A percentile compares a stretch with the other conserved stretches of the same genome.
phyloP scores from a whole-genome alignment of 2,888 invertebrate species.

The Lasius fuliginosus region DNA sequence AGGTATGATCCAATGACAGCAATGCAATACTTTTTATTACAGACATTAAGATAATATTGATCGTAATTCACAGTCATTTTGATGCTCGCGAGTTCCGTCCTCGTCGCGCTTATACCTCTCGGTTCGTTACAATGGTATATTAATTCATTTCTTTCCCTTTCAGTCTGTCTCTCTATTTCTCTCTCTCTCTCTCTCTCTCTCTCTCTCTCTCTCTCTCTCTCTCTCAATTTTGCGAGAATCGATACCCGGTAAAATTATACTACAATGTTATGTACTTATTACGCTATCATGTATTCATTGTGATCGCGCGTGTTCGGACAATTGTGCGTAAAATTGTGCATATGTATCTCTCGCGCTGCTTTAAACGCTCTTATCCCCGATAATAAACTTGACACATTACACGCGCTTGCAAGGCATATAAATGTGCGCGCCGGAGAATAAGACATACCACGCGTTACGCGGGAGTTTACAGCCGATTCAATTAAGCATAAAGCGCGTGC shows the following conservation, averaged over 20 bases:
- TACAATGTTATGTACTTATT: not conserved
- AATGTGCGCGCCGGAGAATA: conserved; percentile 13
- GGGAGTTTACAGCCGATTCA: conserved; percentile 51
- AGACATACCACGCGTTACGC: conserved; percentile 34
- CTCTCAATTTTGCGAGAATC: not conserved
- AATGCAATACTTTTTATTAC: conserved; percentile 38
- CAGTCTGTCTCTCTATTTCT: no score
- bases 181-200: no score
- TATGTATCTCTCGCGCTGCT: not conserved
- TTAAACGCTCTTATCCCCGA: not conserved
- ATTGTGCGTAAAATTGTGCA: not conserved
- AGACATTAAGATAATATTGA: conserved; percentile 20
- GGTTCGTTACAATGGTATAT: not conserved
- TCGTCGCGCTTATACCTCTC: not conserved
- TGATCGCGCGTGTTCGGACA: conserved; percentile 34
- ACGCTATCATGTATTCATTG: not conserved
- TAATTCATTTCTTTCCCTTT: not conserved
- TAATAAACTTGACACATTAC: conserved; percentile 15
- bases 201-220: not conserved
- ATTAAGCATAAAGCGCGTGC: conserved; percentile 39
- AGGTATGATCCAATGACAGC: conserved; percentile 26
- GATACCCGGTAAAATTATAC: not conserved
- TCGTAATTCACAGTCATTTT: conserved; percentile 34
- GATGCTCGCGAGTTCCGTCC: conserved; percentile 10
- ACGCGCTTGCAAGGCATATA: not conserved